Evolutionary conservation across 2,888 invertebrate species (phyloP), one percentile per base, ranked within the genome.

Genomic region (Neocrepidodera transversa): DNA sequence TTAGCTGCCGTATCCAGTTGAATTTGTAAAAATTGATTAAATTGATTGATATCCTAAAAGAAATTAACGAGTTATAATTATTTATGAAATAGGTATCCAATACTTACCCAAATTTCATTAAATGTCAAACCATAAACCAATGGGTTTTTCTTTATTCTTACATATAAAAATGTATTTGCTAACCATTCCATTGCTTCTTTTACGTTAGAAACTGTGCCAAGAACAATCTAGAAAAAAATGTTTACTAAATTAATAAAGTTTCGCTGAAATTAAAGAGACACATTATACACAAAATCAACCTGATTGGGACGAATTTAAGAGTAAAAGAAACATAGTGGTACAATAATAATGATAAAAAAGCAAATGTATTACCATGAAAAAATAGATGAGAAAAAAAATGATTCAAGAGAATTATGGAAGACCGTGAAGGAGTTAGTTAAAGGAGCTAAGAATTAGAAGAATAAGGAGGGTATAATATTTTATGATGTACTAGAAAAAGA

Each of bases 161-260:
- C 93, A 79, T 90, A 96, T 20, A 99, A 83, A 76, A 99, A 98
- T 0, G 98, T 97, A 76, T 98, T 99, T 72, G 94, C 95, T 18
- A 99, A 82, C 99, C 99, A 99, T 76, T 95, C 91, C 0, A 98
- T 93, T 0, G 97, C 99, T 80, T 99, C 99, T 60, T 92, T 91
- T 3, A 98, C 86, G 73, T 93, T 98, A 0, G 93, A 90, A 20
- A 99, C 95, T 1, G 97, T 98, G n/a, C 99, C 98, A 11, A 97
- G 82, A 0, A 94, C 89, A 50, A 96, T 87, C 90, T 92, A 76
- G 74, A 78, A 69, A 62, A 66, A 40, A 59, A 36, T 49, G 2
- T 17, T 17, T 48, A 11, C 28, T 55, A 13, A 18, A 11, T 8
- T 40, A 28, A 23, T 28, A 40, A 28, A 40, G n/a, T n/a, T n/a